Percentiles rank a stretch among this genome's conserved stretches.
phyloP scores from a whole-genome alignment of 2,888 invertebrate species.

The Microchrysa polita region DNA sequence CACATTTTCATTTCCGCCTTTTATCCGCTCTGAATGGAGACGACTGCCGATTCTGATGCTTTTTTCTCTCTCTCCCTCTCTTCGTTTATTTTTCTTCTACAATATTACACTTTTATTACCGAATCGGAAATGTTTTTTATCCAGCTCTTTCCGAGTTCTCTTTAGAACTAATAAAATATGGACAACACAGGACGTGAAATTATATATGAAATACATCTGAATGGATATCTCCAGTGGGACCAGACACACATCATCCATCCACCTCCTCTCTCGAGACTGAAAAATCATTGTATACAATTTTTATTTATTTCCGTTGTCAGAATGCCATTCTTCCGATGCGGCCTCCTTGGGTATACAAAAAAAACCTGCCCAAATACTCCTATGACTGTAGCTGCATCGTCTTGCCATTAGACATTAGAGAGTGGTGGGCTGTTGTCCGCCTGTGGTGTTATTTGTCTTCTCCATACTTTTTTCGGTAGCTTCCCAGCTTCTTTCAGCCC shows the following conservation, averaged over 20 bases:
- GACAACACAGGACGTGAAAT: conserved; percentile 42
- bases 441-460: conserved; percentile 30
- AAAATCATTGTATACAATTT: conserved; percentile 35
- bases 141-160: conserved; percentile 37
- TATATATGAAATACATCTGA: conserved; percentile 18
- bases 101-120: conserved; percentile 42
- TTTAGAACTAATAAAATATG: conserved; percentile 45
- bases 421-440: conserved; percentile 27
- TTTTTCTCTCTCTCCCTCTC: too few species aligned
- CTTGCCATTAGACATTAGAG: conserved; percentile 16
- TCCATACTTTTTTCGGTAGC: not conserved
- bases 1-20: conserved; percentile 36
- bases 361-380: not conserved
- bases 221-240: not conserved
- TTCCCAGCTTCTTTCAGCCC: not conserved
- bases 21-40: conserved; percentile 1
- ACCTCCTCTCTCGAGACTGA: conserved; percentile 13
- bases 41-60: conserved; percentile 24
- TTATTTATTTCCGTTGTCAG: conserved; percentile 35
- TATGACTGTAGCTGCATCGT: conserved; percentile 30
- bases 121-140: conserved; percentile 43
- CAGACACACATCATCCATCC: conserved; percentile 2
- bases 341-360: conserved; percentile 8
- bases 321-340: conserved; percentile 22
- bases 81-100: conserved; percentile 11